phyloP scores from a whole-genome alignment of 2,113 vertebrate genomes.

The Ochotona princeps region DNA sequence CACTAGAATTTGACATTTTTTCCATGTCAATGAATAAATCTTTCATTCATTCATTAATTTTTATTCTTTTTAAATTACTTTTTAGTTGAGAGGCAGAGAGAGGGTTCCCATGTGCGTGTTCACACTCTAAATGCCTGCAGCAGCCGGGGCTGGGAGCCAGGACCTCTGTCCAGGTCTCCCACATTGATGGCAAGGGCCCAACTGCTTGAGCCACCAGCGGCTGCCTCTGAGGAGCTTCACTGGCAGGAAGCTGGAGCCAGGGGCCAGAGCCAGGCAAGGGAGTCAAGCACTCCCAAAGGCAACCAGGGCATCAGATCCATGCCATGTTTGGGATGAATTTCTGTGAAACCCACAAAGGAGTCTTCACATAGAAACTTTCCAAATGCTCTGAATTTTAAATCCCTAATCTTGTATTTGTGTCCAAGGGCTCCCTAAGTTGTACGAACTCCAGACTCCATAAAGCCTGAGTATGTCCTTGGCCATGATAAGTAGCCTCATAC shows the following conservation, averaged over 20 bases:
- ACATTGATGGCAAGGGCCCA: too few species aligned
- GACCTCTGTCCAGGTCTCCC: too few species aligned
- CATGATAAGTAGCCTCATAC: conserved; percentile 46
- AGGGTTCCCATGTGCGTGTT: too few species aligned
- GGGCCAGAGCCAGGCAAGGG: too few species aligned
- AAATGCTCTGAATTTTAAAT: background rate
- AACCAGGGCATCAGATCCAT: too few species aligned
- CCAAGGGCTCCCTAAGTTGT: background rate
- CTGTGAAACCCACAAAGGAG: background rate
- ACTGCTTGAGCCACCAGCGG: too few species aligned
- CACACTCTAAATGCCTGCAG: too few species aligned
- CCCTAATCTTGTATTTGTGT: conserved; percentile 41
- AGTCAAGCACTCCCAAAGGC: too few species aligned
- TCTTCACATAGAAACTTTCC: background rate
- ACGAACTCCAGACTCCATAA: background rate
- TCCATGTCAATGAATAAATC: background rate
- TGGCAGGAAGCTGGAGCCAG: too few species aligned
- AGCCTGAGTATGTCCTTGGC: conserved; percentile 40
- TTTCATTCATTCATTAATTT: background rate
- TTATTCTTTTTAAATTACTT: background rate
- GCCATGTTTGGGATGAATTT: background rate
- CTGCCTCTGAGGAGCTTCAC: too few species aligned
- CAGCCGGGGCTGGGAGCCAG: too few species aligned
- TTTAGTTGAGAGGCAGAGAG: too few species aligned
- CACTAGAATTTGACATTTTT: conserved; percentile 16